phyloP scores from a whole-genome alignment of 1,140 invertebrate species.

The Brachionus rubens region DNA sequence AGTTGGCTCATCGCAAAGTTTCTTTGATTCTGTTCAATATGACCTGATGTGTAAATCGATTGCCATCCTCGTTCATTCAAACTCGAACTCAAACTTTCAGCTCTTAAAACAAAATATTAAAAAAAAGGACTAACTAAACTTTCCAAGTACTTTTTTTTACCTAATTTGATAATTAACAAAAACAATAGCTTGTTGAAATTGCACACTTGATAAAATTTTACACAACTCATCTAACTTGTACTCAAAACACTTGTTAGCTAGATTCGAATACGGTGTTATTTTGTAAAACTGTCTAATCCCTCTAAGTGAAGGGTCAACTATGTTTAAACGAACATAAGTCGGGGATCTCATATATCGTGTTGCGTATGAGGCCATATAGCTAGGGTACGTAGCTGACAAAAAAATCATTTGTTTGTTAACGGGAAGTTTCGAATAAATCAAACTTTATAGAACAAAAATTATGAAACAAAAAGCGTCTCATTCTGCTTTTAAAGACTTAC shows the following conservation, averaged over 20 bases:
- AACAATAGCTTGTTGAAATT: conserved; percentile 82
- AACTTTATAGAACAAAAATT: conserved; percentile 62
- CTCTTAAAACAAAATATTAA: neutral
- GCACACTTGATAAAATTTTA: conserved; percentile 69
- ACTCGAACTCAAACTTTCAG: conserved; percentile 62
- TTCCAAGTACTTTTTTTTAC: conserved; percentile 56
- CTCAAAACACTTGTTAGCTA: conserved; percentile 61
- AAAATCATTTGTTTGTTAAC: conserved; percentile 81
- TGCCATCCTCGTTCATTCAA: conserved; percentile 70
- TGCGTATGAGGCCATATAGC: conserved; percentile 71
- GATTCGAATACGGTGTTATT: conserved; percentile 52
- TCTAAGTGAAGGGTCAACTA: conserved; percentile 61
- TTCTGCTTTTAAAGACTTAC: conserved; percentile 24
- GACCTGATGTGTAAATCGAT: conserved; percentile 70
- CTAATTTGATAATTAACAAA: conserved; percentile 81
- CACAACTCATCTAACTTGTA: conserved; percentile 70
- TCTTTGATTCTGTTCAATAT: conserved; percentile 73
- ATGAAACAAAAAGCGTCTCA: conserved; percentile 51
- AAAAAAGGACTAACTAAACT: neutral
- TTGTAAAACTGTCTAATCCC: conserved; percentile 70
- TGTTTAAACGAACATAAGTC: conserved; percentile 68
- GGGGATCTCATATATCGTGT: conserved; percentile 75
- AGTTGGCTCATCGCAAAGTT: conserved; percentile 72
- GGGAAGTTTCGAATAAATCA: conserved; percentile 71
- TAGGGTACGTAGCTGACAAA: conserved; percentile 87